phyloP scores from a whole-genome alignment of 64 coral and sea anemone genomes.

The Stylophora pistillata region DNA sequence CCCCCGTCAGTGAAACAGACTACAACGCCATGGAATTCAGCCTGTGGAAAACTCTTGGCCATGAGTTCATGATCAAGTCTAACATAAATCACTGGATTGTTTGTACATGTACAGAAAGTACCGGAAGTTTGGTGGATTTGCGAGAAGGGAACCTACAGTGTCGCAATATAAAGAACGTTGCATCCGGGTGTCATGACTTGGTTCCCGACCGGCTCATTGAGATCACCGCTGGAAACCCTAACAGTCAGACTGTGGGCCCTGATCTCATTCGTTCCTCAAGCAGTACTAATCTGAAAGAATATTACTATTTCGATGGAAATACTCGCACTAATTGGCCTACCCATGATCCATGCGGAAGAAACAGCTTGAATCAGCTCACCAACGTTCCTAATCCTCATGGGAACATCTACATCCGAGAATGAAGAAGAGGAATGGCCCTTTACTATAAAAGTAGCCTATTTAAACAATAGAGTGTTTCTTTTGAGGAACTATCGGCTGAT shows the following conservation, averaged over 20 bases:
- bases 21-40: constrained; percentile 50
- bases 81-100: constrained; percentile 38
- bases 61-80: constrained; percentile 56
- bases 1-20: constrained; percentile 46
- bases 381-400: constrained; percentile 28
- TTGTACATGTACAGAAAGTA: constrained; percentile 11
- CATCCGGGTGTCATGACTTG: neutral
- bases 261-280: constrained; percentile 30
- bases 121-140: constrained; percentile 12
- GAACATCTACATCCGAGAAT: constrained; percentile 35
- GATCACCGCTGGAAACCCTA: neutral
- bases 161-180: constrained; percentile 16
- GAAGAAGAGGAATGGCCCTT: too few relatives aligned
- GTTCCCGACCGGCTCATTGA: constrained; percentile 17
- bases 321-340: constrained; percentile 35
- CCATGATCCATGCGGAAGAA: constrained; percentile 62
- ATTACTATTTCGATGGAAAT: constrained; percentile 45
- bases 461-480: too few relatives aligned
- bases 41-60: constrained; percentile 53
- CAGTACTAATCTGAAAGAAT: neutral
- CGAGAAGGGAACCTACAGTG: neutral
- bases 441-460: too few relatives aligned
- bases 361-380: constrained; percentile 1
- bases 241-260: neutral
- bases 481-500: too few relatives aligned